Conservation (phyloP, 2,797 vertebrate genomes). For the Girardinus metallicus region DNA sequence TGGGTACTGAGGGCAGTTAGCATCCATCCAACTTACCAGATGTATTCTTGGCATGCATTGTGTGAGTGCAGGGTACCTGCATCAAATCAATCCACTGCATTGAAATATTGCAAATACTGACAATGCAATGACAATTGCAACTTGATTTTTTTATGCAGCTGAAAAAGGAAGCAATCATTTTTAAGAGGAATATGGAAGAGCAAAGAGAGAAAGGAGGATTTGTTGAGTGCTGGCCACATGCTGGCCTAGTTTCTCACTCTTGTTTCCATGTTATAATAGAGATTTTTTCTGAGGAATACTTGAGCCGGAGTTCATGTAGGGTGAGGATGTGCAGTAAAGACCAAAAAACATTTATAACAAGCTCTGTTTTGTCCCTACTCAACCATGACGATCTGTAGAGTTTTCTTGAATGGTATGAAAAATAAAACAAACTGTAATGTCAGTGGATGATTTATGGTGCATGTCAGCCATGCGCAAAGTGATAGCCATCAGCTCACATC, state of each 20-base stretch:
- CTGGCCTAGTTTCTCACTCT: conserved; percentile 43
- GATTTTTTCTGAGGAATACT: conserved; percentile 51
- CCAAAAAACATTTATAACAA: not conserved
- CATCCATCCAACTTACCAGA: not conserved
- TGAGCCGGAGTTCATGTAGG: conserved; percentile 59
- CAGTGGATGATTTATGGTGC: conserved; percentile 66
- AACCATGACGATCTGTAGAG: conserved; percentile 48
- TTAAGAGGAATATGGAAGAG: not conserved
- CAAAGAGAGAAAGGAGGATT: not conserved
- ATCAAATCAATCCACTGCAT: not conserved
- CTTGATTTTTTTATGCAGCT: not conserved
- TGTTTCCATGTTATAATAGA: conserved; percentile 73
- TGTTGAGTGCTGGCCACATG: not conserved
- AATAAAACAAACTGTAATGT: conserved; percentile 20
- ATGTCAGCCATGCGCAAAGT: conserved; percentile 59
- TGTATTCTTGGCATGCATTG: not conserved
- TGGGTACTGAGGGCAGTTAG: not conserved
- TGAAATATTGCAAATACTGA: not conserved
- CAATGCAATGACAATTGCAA: not conserved
- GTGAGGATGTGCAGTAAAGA: conserved; percentile 69
- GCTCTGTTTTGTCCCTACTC: not conserved
- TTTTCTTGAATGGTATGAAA: not conserved
- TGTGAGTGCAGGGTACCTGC: not conserved
- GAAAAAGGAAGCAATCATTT: not conserved
- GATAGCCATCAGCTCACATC: conserved; percentile 71